A percentile compares a stretch with the other conserved stretches of the same genome.
phyloP scores from a whole-genome alignment of 2,888 invertebrate genomes.

The Graphium colonna region DNA sequence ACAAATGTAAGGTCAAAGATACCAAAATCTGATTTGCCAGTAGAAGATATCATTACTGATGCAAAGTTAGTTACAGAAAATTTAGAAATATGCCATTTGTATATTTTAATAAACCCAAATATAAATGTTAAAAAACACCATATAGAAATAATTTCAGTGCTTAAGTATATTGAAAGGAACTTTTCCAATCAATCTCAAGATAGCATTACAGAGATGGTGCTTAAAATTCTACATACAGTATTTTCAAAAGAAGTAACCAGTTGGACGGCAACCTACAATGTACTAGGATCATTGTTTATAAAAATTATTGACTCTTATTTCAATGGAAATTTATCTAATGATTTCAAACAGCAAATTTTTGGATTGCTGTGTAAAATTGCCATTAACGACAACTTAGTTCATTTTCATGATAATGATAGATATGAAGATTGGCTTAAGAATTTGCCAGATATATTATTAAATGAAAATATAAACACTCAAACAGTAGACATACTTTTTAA shows the following conservation, averaged over 20 bases:
- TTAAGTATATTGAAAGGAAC: slow-evolving; percentile 75
- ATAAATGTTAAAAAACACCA: slow-evolving; percentile 56
- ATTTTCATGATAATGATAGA: slow-evolving; percentile 55
- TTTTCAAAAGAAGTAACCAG: slow-evolving; percentile 55
- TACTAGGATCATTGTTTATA: slow-evolving; percentile 55
- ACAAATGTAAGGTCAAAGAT: slow-evolving; percentile 61
- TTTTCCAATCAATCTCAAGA: slow-evolving; percentile 49
- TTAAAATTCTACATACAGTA: slow-evolving; percentile 55
- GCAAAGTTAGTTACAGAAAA: slow-evolving; percentile 57
- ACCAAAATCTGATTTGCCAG: slow-evolving; percentile 35
- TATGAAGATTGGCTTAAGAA: slow-evolving; percentile 76
- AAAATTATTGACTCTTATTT: slow-evolving; percentile 64
- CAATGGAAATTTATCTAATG: slow-evolving; percentile 42
- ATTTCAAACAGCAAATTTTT: slow-evolving; percentile 61
- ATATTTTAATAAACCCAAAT: slow-evolving; percentile 66
- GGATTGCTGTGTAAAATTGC: slow-evolving; percentile 66
- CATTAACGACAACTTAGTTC: slow-evolving; percentile 55
- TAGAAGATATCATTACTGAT: slow-evolving; percentile 58
- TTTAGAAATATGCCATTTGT: slow-evolving; percentile 65
- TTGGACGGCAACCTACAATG: slow-evolving; percentile 55
- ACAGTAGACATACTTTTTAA: slow-evolving; percentile 79
- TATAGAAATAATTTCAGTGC: slow-evolving; percentile 54
- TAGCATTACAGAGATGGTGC: slow-evolving; percentile 43
- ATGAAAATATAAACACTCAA: slow-evolving; percentile 65
- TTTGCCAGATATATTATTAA: slow-evolving; percentile 78